These are phyloP conservation scores for Lysiphlebus fabarum DNA, from an alignment of 1,140 invertebrate species.

Conservation along the genomic window DNA sequence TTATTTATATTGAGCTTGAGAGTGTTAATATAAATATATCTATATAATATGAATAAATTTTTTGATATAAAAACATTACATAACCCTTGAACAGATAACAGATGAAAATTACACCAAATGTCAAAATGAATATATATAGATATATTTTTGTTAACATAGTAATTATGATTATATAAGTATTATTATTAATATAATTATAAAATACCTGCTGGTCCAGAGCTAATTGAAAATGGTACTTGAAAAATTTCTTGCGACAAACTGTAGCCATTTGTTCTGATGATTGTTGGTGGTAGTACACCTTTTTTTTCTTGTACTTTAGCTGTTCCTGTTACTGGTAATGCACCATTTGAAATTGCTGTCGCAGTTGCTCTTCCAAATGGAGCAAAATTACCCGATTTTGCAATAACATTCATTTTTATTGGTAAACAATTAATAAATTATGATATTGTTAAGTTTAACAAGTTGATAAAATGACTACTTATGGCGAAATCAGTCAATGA, in stretches of 20 bases:
- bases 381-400: constrained; percentile 60
- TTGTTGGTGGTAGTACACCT: constrained; percentile 33
- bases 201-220: constrained; percentile 58
- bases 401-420: constrained; percentile 63
- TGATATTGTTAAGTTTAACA: too few relatives aligned
- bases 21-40: constrained; percentile 14
- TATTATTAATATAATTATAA: too few relatives aligned
- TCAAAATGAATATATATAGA: too few relatives aligned
- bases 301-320: constrained; percentile 49
- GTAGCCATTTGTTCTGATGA: constrained; percentile 31
- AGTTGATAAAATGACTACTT: too few relatives aligned
- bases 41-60: neutral
- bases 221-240: constrained; percentile 56
- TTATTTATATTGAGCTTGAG: neutral
- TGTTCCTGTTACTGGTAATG: constrained; percentile 53
- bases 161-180: too few relatives aligned
- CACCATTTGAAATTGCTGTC: constrained; percentile 59
- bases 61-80: constrained; percentile 18
- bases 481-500: too few relatives aligned
- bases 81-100: constrained; percentile 10
- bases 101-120: neutral
- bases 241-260: constrained; percentile 55
- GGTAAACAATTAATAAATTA: too few relatives aligned
- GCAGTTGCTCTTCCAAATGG: constrained; percentile 61
- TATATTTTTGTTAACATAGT: too few relatives aligned